A percentile compares a stretch with the other conserved stretches of the same genome.
Evolutionary conservation across 2,113 vertebrate genomes (phyloP).

Genomic region (Collichthys lucidus): DNA sequence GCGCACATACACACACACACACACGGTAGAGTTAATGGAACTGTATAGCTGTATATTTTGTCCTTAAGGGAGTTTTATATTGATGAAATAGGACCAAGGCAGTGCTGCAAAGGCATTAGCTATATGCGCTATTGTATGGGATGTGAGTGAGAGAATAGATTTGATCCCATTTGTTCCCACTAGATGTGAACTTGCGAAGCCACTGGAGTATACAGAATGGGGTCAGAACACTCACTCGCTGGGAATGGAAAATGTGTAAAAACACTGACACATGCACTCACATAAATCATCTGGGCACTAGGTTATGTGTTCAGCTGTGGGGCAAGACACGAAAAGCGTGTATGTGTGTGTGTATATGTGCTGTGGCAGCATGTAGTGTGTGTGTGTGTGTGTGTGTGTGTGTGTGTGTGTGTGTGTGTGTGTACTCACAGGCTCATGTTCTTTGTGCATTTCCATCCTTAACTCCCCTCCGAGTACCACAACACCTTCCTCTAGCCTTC

Average conservation of each 20-base stretch:
- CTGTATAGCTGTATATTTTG: slow-evolving; percentile 21
- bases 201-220: slow-evolving; percentile 48
- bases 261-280: slow-evolving; percentile 68
- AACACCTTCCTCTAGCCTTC: slow-evolving; percentile 28
- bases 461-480: slow-evolving; percentile 51
- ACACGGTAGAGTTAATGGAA: slow-evolving; percentile 27
- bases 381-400: slow-evolving; percentile 6
- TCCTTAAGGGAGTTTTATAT: slow-evolving; percentile 40
- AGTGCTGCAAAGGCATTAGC: slow-evolving; percentile 10
- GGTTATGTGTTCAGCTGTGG: slow-evolving; percentile 72
- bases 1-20: slow-evolving; percentile 1
- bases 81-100: slow-evolving; percentile 20
- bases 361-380: slow-evolving; percentile 40
- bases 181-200: slow-evolving; percentile 51
- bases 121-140: slow-evolving; percentile 20
- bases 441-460: slow-evolving; percentile 52
- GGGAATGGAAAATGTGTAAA: slow-evolving; percentile 67
- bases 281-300: slow-evolving; percentile 74
- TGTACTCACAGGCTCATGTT: slow-evolving; percentile 51
- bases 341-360: slow-evolving; percentile 12
- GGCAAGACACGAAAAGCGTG: slow-evolving; percentile 43
- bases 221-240: slow-evolving; percentile 61
- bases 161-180: slow-evolving; percentile 45
- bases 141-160: slow-evolving; percentile 43
- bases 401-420: slow-evolving; percentile 13